phyloP scores from a whole-genome alignment of 2,113 vertebrate species.

The Gracilinanus agilis region DNA sequence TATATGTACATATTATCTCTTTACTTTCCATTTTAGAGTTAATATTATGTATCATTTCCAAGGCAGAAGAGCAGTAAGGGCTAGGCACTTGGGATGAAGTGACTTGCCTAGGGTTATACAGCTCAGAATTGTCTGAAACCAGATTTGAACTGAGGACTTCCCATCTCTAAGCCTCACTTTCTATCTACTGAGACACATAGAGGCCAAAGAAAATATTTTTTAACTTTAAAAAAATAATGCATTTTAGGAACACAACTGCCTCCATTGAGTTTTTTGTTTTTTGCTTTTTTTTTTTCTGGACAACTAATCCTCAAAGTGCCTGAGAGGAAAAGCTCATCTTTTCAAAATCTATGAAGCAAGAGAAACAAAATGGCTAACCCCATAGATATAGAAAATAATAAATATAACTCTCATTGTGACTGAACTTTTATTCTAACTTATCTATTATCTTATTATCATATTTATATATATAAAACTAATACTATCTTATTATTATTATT shows the following conservation, averaged over 20 bases:
- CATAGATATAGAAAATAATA: neutral
- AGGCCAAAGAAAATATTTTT: neutral
- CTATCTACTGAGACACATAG: no score
- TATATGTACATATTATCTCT: neutral
- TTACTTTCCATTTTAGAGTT: no score
- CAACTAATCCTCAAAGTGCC: neutral
- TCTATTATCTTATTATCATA: neutral
- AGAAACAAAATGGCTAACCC: neutral
- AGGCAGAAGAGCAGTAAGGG: no score
- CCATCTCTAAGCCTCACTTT: no score
- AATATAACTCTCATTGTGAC: neutral
- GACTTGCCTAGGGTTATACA: no score
- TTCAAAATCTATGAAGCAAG: neutral
- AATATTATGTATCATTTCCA: no score
- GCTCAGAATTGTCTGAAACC: no score
- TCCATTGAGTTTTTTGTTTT: neutral
- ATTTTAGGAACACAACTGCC: neutral
- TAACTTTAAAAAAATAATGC: neutral
- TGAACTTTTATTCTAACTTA: neutral
- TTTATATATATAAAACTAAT: no score
- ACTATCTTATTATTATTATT: no score
- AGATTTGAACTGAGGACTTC: no score
- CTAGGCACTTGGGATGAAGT: no score
- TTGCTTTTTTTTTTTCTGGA: neutral
- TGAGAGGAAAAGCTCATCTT: neutral